Evolutionary conservation across 2,888 invertebrate species (phyloP), one percentile per base, ranked within the genome.

Genomic region (Micropterix aruncella): DNA sequence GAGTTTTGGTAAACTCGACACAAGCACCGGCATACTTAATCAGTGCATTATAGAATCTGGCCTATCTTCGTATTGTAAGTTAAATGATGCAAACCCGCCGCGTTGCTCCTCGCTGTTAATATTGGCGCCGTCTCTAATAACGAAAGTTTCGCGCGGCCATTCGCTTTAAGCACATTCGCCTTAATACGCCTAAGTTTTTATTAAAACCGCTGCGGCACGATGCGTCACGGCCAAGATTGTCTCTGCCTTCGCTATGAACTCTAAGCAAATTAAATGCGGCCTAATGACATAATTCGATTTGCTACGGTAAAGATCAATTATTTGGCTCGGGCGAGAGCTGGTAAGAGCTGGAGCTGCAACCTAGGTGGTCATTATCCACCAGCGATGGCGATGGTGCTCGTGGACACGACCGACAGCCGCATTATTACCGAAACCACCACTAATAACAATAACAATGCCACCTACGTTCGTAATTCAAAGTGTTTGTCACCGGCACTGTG

Each of bases 51-150:
- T n/a, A n/a, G n/a, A n/a, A n/a, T n/a, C n/a, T n/a, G n/a, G n/a
- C n/a, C n/a, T n/a, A n/a, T n/a, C n/a, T n/a, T n/a, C n/a, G n/a
- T n/a, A n/a, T n/a, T n/a, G n/a, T n/a, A n/a, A n/a, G n/a, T n/a
- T n/a, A n/a, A n/a, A n/a, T n/a, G n/a, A n/a, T n/a, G n/a, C n/a
- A n/a, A n/a, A n/a, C n/a, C n/a, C 27, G 27, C 44, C 37, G 40
- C 42, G 45, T 41, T 41, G 37, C 40, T 46, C 48, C 17, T 41
- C 48, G 46, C 47, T 49, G 49, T 49, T 49, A 49, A 49, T 49
- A 49, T 49, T 12, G 12, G 48, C 48, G 48, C 48, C 47, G 48
- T 46, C 48, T 47, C 46, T 50, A 50, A 50, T 50, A 44, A 47
- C 50, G 37, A 46, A 50, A 50, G 44, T 48, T 50, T 50, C 40